phyloP scores from a whole-genome alignment of 2,113 vertebrate genomes.

The Peromyscus polionotus region DNA sequence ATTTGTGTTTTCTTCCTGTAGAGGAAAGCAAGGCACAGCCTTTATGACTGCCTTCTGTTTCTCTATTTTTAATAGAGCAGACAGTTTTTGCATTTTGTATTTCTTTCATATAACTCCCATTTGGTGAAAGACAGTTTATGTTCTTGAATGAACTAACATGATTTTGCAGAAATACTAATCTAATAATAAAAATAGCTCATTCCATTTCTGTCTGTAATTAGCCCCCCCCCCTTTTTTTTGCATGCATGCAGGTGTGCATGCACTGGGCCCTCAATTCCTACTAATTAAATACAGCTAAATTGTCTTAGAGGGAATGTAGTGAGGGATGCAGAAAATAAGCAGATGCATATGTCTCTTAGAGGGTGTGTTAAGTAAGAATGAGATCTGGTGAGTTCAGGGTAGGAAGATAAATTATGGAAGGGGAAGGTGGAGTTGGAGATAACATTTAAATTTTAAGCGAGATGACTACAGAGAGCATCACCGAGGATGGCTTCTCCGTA shows the following conservation, averaged over 20 bases:
- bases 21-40: background rate
- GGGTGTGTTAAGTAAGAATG: background rate
- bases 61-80: background rate
- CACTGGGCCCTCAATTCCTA: background rate
- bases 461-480: background rate
- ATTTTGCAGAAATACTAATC: constrained; percentile 48
- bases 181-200: background rate
- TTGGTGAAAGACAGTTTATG: constrained; percentile 29
- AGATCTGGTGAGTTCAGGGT: background rate
- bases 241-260: background rate
- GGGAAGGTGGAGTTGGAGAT: background rate
- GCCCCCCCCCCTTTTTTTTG: background rate
- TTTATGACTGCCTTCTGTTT: background rate
- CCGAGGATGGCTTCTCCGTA: background rate
- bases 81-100: background rate
- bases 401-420: background rate
- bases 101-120: background rate
- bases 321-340: background rate
- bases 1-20: constrained; percentile 6
- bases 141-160: constrained; percentile 19
- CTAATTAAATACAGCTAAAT: constrained; percentile 42
- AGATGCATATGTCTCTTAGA: background rate
- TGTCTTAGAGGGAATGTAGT: background rate
- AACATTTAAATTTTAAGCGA: too few relatives aligned
- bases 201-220: constrained; percentile 1